Conservation (phyloP, 2,113 vertebrate genomes). For the Nannobrachium achirus region DNA sequence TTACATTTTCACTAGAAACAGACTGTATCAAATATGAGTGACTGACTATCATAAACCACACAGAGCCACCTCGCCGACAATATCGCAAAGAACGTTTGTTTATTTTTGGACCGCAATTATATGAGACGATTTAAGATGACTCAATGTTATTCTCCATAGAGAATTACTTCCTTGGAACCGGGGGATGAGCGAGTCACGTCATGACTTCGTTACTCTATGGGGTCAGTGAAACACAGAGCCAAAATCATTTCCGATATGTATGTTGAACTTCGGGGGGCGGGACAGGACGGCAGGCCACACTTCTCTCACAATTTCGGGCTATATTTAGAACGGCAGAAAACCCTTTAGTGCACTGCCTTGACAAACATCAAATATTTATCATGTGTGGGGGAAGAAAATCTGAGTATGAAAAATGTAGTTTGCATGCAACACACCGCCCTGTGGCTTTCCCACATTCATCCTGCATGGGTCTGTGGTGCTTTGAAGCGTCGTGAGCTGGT, state of each 20-base stretch:
- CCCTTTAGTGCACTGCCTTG: constrained; percentile 21
- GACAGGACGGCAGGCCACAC: neutral
- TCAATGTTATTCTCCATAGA: too few species aligned
- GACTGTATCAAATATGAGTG: too few species aligned
- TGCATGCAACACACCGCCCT: constrained; percentile 37
- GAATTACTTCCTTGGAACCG: too few species aligned
- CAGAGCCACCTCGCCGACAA: too few species aligned
- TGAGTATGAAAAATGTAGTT: constrained; percentile 33
- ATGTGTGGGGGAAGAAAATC: constrained; percentile 1
- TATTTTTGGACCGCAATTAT: too few species aligned
- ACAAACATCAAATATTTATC: constrained; percentile 53
- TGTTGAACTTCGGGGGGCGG: constrained; percentile 1
- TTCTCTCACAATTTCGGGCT: constrained; percentile 17
- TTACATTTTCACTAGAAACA: too few species aligned
- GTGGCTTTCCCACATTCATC: constrained; percentile 36
- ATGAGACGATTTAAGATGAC: too few species aligned
- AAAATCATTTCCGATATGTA: constrained; percentile 6
- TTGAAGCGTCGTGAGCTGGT: constrained; percentile 44
- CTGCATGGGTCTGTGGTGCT: constrained; percentile 37
- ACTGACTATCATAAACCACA: too few species aligned
- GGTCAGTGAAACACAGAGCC: constrained; percentile 1
- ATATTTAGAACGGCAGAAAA: constrained; percentile 35
- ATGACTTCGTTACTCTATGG: too few species aligned
- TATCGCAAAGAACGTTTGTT: too few species aligned
- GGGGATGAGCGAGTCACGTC: too few species aligned